Conservation (phyloP, 2,113 vertebrate genomes). For the Saccopteryx bilineata region DNA sequence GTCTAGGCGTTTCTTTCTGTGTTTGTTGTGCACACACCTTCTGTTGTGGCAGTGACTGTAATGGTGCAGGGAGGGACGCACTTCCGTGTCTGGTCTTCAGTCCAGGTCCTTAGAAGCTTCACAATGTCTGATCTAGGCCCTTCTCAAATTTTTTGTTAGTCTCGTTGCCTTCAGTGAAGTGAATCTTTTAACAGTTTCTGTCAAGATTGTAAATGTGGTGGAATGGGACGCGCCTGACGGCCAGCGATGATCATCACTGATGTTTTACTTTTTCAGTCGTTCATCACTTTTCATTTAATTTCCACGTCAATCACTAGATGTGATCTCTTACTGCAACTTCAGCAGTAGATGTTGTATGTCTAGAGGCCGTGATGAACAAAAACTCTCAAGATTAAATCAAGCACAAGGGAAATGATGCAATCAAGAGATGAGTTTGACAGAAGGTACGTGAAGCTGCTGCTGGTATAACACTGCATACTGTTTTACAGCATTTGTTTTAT, state of each 20-base stretch:
- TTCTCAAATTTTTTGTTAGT: neutral
- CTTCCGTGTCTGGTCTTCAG: no score
- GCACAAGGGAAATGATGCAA: neutral
- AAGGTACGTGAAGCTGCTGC: neutral
- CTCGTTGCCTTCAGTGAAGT: neutral
- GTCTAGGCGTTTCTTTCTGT: neutral
- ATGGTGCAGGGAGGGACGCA: neutral
- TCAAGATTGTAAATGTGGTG: neutral
- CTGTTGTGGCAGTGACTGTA: neutral
- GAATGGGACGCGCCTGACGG: neutral
- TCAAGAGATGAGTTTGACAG: neutral
- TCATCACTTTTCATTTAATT: neutral
- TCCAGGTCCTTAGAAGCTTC: neutral
- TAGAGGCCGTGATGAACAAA: neutral
- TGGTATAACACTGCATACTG: no score
- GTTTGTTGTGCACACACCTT: neutral
- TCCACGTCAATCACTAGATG: neutral
- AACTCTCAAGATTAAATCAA: neutral
- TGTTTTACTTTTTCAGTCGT: neutral
- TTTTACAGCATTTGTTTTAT: neutral
- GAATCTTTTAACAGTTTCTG: neutral
- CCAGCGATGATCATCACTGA: neutral
- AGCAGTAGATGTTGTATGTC: neutral
- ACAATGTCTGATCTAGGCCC: no score
- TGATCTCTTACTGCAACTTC: neutral